Base-by-base conservation (phyloP, 2,888 invertebrate genomes). In the Agrilus mali region DNA sequence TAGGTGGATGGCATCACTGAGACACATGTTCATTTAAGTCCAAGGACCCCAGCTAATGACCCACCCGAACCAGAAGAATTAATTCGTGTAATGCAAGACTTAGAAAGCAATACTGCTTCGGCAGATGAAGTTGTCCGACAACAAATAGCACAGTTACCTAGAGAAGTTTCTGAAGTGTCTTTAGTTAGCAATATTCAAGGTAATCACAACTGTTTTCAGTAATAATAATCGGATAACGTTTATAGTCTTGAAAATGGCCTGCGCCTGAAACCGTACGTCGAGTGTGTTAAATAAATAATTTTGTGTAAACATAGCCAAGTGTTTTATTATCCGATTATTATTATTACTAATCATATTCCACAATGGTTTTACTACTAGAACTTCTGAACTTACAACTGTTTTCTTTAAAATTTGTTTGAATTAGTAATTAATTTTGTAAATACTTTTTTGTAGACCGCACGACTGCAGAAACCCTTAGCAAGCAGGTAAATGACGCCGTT, bases 51-150 rank as follows among this genome's bases (percentile, higher is more conserved):
- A 1, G 79, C 80, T 0, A 85, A 85, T 2, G 90, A 92, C 60
- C 87, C 90, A 1, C 90, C 92, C 1, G 90, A 95, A 68, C 86
- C 94, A 1, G 93, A 95, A 59, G 92, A 93, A 57, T 73, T 96
- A 27, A 83, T 95, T 47, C 88, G 86, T 69, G 80, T 79, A 2
- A 70, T 85, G 43, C 72, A 85, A 66, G 89, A 89, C 55, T 71
- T 96, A 56, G 96, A 96, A 66, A 87, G 87, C 57, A 90, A 89
- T 58, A 89, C 93, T 46, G 94, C 96, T 2, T 95, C 95, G 0
- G 88, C 92, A 56, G 96, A 96, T 72, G 95, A 93, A 49, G 79
- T 80, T 1, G 88, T 94, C 2, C 71, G 96, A 51, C 92, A 95
- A 64, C 80, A 86, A 60, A 96, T 96, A 53, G 93, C 95, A 0